Evolutionary conservation across 1,140 invertebrate species (phyloP).

Genomic region (Dinothrombium tinctorium): DNA sequence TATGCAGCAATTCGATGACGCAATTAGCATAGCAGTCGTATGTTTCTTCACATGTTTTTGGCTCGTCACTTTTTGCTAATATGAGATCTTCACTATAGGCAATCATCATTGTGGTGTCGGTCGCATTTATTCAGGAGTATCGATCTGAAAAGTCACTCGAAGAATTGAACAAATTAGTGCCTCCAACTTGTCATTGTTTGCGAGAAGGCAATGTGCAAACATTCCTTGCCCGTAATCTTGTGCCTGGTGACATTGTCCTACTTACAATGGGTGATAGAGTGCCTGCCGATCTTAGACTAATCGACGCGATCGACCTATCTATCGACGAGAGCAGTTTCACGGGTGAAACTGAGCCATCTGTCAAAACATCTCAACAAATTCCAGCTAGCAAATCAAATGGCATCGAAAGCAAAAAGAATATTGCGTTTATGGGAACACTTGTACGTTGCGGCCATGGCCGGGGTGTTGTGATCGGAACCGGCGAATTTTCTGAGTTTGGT

Average conservation of each 20-base stretch:
- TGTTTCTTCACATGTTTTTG: too few species aligned
- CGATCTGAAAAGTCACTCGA: slow-evolving; percentile 97
- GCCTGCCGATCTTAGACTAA: slow-evolving; percentile 78
- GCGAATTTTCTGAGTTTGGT: slow-evolving; percentile 88
- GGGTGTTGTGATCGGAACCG: slow-evolving; percentile 92
- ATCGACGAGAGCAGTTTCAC: slow-evolving; percentile 98
- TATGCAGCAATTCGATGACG: too few species aligned
- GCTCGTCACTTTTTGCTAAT: too few species aligned
- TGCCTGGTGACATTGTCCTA: slow-evolving; percentile 90
- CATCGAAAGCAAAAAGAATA: slow-evolving; percentile 50
- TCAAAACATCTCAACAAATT: slow-evolving; percentile 32
- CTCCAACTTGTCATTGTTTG: slow-evolving; percentile 35
- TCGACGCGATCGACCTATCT: slow-evolving; percentile 57
- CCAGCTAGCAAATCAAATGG: slow-evolving; percentile 11
- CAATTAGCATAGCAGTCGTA: too few species aligned
- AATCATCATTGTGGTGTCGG: slow-evolving; percentile 88
- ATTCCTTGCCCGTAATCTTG: slow-evolving; percentile 77
- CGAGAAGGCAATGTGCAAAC: slow-evolving; percentile 64
- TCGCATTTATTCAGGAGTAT: slow-evolving; percentile 90
- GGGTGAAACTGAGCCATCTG: slow-evolving; percentile 45
- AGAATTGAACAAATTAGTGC: slow-evolving; percentile 91
- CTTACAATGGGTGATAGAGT: slow-evolving; percentile 84
- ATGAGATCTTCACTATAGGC: too few species aligned
- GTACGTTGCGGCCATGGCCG: slow-evolving; percentile 89
- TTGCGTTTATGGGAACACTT: slow-evolving; percentile 95